Percentiles rank a stretch among this genome's conserved stretches.
phyloP scores from a whole-genome alignment of 2,797 vertebrate species.

The Gallinago stenura region DNA sequence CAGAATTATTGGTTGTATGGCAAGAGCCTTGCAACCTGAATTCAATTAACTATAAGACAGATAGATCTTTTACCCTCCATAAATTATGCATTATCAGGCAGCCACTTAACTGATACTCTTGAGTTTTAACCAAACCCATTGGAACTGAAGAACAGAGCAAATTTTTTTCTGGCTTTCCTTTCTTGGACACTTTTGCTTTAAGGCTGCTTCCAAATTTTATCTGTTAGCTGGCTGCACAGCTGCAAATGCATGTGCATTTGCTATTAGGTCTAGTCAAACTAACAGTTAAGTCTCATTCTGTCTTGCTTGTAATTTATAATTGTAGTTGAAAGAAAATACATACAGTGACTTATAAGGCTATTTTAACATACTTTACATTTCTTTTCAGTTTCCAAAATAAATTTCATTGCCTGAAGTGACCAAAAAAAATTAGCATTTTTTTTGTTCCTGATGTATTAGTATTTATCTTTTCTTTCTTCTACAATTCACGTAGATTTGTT shows the following conservation, averaged over 20 bases:
- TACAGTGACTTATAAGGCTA: rapidly evolving
- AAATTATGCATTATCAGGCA: conserved; percentile 15
- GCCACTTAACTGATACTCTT: not conserved
- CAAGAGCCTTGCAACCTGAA: not conserved
- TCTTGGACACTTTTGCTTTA: not conserved
- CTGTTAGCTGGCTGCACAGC: not conserved
- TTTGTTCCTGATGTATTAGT: not conserved
- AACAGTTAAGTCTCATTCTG: not conserved
- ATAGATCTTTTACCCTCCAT: not conserved
- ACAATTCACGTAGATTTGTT: not conserved
- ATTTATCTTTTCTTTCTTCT: not conserved
- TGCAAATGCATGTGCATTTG: not conserved
- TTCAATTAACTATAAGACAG: not conserved
- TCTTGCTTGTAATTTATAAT: not conserved
- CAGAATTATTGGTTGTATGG: not conserved
- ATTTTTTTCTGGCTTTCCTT: not conserved
- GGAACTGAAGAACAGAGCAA: not conserved
- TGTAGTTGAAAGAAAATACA: not conserved
- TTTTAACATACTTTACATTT: not conserved
- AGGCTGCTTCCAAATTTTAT: not conserved
- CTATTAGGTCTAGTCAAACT: not conserved
- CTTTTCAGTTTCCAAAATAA: not conserved
- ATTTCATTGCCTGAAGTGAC: not conserved
- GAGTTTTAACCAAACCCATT: conserved; percentile 25
- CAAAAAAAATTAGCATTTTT: not conserved